Evolutionary conservation across 1,140 invertebrate species (phyloP), one percentile per base, ranked within the genome.

Genomic region (Hesperophylax magnus): DNA sequence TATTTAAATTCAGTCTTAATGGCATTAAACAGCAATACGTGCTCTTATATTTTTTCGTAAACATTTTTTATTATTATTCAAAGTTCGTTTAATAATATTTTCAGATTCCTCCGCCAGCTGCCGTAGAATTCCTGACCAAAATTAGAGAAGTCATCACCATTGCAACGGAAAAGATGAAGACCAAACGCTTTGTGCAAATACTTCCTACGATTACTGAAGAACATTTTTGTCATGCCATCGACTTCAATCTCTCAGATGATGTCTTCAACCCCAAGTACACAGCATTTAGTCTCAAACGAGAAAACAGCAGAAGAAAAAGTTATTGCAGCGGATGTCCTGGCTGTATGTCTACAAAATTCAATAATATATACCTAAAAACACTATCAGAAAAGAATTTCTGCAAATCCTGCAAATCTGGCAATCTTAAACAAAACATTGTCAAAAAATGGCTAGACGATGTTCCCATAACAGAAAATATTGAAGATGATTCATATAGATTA

Each of bases 91-190:
- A 14, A 14, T 9, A 47, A 14, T 74, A 27, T 78, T 90, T 90
- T 20, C 86, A 97, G 95, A 92, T 94, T 75, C 96, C 96, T 61
- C 96, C 96, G 15, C 95, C 96, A 84, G 96, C 95, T 47, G 95
- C 96, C 17, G 88, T 96, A 52, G 96, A 97, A 87, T 97, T 97
- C 87, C 89, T 97, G 14, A 90, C 93, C 0, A 96, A 97, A 90
- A 96, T 97, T 74, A 92, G 96, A 15, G 96, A 97, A 90, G 95
- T 97, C 11, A 97, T 97, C 85, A 90, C 93, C 6, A 93, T 96
- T 54, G 96, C 96, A 6, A 97, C 96, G 87, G 93, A 95, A 77
- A 96, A 97, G 87, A 96, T 97, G 93, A 90, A 92, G n/a, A 91
- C 92, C 2, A 97, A 97, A 88, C 92, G 93, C 76, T 97, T 96